Evolutionary conservation across 2,113 vertebrate genomes (phyloP), one percentile per base, ranked within the genome.

Genomic region (Ptyas mucosa): DNA sequence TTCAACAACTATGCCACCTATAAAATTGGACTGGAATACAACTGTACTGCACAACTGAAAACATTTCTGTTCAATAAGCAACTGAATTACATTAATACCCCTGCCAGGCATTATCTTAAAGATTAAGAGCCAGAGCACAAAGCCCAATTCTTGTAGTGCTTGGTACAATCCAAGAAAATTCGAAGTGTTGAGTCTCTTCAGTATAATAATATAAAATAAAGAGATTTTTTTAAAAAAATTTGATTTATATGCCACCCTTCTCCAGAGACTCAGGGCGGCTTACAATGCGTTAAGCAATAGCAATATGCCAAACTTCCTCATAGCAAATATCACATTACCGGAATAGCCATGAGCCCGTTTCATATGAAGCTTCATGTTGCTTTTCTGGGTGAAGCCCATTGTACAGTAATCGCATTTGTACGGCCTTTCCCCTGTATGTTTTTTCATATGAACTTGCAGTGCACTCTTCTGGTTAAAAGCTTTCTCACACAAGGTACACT

Each of bases 401-500:
- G 97, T 98, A 93, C 99, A 99, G 94, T 99, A 98, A 95, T 98
- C 98, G 51, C 99, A 99, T 94, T 98, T 98, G 92, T 99, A 99
- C 46, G 99, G 99, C 96, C 99, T 98, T 97, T 99, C 99, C 3
- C 99, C 99, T 0, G 99, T 99, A 97, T 99, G 99, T 95, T 99
- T 99, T 97, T 99, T 99, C 98, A 98, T 98, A 95, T 99, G 99
- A 89, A 99, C 99, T 96, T 99, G 99, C 94, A 99, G 98, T 1
- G 99, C 99, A 0, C 99, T 99, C 98, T 99, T 99, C 98, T 99
- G 99, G 97, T 99, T 99, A 97, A 99, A 99, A 58, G 99, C 99
- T 93, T 99, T 99, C 92, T 99, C 99, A 89, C 99, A 99, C 1
- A 99, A 96, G 0, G 95, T 96, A 96, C 99, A 99, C 93, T 98